Evolutionary conservation across 2,797 vertebrate genomes (phyloP).

Genomic region (Labroides dimidiatus): DNA sequence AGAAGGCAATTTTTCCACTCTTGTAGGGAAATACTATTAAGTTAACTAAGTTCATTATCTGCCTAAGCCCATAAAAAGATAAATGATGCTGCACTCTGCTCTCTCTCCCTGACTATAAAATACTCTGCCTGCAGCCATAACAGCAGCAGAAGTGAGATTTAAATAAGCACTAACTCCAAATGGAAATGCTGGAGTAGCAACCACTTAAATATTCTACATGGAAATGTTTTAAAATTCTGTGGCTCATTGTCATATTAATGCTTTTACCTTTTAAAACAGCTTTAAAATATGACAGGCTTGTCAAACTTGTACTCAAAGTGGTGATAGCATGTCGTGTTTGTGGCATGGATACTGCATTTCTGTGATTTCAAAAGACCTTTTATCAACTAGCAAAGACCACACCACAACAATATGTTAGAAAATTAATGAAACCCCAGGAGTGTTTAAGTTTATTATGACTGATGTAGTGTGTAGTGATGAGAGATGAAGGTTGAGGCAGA

Average conservation of each 20-base stretch:
- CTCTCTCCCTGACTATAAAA: conserved; percentile 16
- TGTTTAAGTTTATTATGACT: too few species aligned
- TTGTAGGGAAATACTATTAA: conserved; percentile 30
- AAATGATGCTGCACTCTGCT: conserved; percentile 17
- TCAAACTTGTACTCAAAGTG: not conserved
- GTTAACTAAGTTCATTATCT: conserved; percentile 49
- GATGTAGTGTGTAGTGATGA: too few species aligned
- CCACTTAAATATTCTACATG: conserved; percentile 16
- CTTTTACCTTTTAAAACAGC: not conserved
- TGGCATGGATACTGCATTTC: not conserved
- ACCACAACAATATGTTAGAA: too few species aligned
- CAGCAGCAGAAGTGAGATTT: conserved; percentile 25
- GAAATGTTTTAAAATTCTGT: conserved; percentile 8
- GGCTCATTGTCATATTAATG: conserved; percentile 21
- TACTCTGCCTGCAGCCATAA: conserved; percentile 11
- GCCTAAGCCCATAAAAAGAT: conserved; percentile 30
- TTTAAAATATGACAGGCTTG: not conserved
- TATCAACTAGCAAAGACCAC: too few species aligned
- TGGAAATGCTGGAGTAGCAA: conserved; percentile 5
- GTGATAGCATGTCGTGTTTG: not conserved
- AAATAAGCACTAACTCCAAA: conserved; percentile 11
- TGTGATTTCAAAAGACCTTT: not conserved
- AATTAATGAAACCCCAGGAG: too few species aligned
- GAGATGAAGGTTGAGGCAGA: too few species aligned
- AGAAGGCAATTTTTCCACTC: conserved; percentile 1